Evolutionary conservation across 2,888 invertebrate genomes (phyloP).

Genomic region (Cheilosia vulpina): DNA sequence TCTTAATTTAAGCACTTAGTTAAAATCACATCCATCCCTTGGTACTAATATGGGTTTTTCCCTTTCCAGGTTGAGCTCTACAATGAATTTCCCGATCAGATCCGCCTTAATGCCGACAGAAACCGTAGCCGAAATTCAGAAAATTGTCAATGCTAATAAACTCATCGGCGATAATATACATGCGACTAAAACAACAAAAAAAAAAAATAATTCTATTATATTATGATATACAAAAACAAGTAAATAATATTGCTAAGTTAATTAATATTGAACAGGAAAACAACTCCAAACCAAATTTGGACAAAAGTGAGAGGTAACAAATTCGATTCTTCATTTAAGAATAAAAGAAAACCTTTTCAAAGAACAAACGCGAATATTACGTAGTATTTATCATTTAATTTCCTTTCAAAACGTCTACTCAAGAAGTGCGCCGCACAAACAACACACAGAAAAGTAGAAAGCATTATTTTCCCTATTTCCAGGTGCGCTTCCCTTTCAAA

Average conservation of each 20-base stretch:
- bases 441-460: constrained; percentile 10
- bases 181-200: constrained; percentile 64
- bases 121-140: constrained; percentile 89
- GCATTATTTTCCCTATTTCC: constrained; percentile 37
- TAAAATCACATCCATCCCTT: no score
- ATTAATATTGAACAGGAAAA: constrained; percentile 54
- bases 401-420: constrained; percentile 12
- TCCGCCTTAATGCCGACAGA: constrained; percentile 91
- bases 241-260: constrained; percentile 67
- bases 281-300: constrained; percentile 51
- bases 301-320: constrained; percentile 31
- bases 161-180: constrained; percentile 52
- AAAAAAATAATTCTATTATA: constrained; percentile 60
- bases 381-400: constrained; percentile 55
- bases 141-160: constrained; percentile 90
- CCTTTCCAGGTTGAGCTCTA: constrained; percentile 90
- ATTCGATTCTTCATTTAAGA: constrained; percentile 15
- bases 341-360: constrained; percentile 13
- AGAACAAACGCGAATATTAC: constrained; percentile 45
- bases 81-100: constrained; percentile 99
- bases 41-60: not conserved
- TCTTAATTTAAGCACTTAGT: no score
- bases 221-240: constrained; percentile 55
- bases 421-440: constrained; percentile 11
- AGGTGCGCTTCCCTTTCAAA: constrained; percentile 45